Percentiles rank a stretch among this genome's conserved stretches.
Conservation (phyloP, 92 coral and sea anemone species). For the Parazoanthus darwini region DNA sequence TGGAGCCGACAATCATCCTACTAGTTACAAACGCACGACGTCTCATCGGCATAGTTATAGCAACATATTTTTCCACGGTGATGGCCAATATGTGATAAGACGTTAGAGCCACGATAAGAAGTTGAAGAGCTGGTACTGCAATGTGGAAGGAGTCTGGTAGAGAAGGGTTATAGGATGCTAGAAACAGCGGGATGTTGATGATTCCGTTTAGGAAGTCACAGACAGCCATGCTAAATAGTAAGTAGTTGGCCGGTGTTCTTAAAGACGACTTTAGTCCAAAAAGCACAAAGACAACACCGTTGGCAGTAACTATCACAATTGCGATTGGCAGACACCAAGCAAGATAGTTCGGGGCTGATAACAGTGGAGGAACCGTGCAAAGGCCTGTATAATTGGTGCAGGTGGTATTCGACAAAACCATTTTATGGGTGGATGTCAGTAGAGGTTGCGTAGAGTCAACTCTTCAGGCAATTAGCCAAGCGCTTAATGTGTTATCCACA, state of each 20-base stretch:
- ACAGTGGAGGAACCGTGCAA: neutral
- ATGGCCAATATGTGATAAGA: slow-evolving; percentile 32
- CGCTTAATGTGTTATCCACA: no score
- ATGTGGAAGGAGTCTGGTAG: neutral
- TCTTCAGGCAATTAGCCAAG: neutral
- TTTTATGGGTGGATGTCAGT: neutral
- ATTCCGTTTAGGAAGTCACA: slow-evolving; percentile 29
- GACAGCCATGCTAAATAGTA: slow-evolving; percentile 27
- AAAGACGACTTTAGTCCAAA: slow-evolving; percentile 11
- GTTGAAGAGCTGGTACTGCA: slow-evolving; percentile 26
- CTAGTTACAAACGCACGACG: neutral
- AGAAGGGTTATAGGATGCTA: neutral
- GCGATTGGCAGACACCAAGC: slow-evolving; percentile 26
- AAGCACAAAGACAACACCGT: slow-evolving; percentile 26
- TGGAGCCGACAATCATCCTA: neutral
- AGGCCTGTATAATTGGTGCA: neutral
- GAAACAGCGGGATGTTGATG: slow-evolving; percentile 20
- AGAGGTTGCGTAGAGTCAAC: neutral
- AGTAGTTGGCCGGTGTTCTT: slow-evolving; percentile 23
- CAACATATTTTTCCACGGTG: slow-evolving; percentile 27
- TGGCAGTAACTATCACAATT: neutral
- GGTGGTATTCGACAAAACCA: neutral
- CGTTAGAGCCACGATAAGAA: slow-evolving; percentile 7
- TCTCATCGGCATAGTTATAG: slow-evolving; percentile 33
- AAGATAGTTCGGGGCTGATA: neutral